phyloP scores from a whole-genome alignment of 2,888 invertebrate species.

The Spodoptera exigua region DNA sequence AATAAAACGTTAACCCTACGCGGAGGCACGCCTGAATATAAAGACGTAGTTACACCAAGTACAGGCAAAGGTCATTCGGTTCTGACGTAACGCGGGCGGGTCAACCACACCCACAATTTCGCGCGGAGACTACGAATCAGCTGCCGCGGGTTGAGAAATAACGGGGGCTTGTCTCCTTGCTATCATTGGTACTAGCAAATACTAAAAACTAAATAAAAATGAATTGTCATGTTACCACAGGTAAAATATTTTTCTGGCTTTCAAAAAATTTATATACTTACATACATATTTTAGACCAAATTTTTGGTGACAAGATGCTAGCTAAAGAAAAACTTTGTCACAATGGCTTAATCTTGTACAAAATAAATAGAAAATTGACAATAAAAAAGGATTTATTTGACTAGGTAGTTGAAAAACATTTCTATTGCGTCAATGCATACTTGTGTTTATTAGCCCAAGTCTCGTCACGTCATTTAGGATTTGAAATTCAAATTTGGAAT shows the following conservation, averaged over 20 bases:
- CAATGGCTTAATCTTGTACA: no score
- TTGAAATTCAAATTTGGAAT: constrained; percentile 26
- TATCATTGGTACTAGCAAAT: constrained; percentile 22
- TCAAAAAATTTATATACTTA: no score
- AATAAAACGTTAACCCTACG: constrained; percentile 4
- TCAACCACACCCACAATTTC: constrained; percentile 55
- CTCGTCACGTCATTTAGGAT: background rate
- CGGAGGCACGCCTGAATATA: constrained; percentile 13
- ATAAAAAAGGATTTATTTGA: no score
- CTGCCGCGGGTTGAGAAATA: constrained; percentile 30
- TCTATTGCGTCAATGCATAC: no score
- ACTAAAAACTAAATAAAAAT: no score
- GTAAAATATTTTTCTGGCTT: no score
- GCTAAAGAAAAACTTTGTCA: no score
- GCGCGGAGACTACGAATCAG: constrained; percentile 38
- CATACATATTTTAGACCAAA: no score
- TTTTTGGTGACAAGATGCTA: no score
- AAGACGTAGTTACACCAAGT: constrained; percentile 2
- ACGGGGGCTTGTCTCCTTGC: constrained; percentile 24
- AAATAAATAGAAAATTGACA: no score
- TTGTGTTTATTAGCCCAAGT: background rate
- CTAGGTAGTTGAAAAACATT: no score
- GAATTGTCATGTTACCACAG: no score
- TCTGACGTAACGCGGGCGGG: constrained; percentile 57
- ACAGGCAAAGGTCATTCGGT: constrained; percentile 40